phyloP scores from a whole-genome alignment of 2,888 invertebrate species.

The Exocentrus adspersus region DNA sequence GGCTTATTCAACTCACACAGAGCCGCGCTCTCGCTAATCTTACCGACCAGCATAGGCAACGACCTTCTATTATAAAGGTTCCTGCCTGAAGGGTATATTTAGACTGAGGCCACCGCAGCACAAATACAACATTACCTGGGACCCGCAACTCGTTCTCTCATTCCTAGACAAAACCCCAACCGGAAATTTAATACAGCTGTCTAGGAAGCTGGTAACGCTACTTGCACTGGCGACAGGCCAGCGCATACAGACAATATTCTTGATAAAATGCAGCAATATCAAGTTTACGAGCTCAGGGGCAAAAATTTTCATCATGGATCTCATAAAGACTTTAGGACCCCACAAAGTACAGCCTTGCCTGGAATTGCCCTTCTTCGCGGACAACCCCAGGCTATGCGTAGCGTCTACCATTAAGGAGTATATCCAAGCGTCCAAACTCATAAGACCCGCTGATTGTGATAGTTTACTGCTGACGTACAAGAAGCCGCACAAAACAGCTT shows the following conservation, averaged over 20 bases:
- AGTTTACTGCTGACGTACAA: neutral
- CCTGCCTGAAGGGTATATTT: neutral
- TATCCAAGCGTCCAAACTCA: neutral
- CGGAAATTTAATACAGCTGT: neutral
- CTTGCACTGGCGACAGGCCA: conserved; percentile 18
- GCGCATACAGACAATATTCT: conserved; percentile 14
- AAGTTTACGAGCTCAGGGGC: neutral
- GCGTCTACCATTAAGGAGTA: no score
- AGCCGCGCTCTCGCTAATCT: neutral
- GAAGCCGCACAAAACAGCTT: conserved; percentile 14
- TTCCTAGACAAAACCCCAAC: neutral
- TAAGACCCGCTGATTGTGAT: no score
- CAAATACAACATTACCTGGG: neutral
- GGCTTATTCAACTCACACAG: no score
- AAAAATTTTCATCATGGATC: neutral
- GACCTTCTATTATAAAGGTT: no score
- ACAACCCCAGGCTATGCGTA: no score
- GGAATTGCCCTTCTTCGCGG: no score
- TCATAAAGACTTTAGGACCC: no score
- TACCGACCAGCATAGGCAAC: no score
- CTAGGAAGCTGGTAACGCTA: conserved; percentile 13
- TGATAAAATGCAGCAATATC: conserved; percentile 23
- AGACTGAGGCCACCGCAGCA: neutral
- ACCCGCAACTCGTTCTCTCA: neutral
- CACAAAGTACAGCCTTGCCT: no score